Conservation (phyloP, 2,797 vertebrate species). For the Labroides dimidiatus region DNA sequence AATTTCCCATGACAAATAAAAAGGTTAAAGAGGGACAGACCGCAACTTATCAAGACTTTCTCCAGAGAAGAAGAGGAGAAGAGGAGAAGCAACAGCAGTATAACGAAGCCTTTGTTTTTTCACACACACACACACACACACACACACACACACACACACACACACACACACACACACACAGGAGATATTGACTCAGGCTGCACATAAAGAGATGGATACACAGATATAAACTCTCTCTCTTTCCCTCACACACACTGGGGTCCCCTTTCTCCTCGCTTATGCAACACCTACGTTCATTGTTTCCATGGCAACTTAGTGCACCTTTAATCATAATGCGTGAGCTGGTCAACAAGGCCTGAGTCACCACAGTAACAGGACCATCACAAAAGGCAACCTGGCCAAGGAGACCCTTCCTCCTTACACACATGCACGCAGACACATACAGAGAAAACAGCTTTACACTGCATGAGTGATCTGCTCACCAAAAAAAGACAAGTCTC, state of each 20-base stretch:
- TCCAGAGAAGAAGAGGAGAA: not conserved
- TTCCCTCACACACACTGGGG: not conserved
- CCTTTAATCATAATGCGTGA: constrained; percentile 47
- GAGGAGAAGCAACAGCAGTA: not conserved
- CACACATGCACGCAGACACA: constrained; percentile 8
- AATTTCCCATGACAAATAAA: not conserved
- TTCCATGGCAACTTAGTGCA: constrained; percentile 42
- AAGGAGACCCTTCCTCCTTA: not conserved
- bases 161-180: no score
- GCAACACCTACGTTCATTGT: constrained; percentile 47
- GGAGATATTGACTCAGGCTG: not conserved
- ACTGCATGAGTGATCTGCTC: not conserved
- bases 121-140: constrained; percentile 5
- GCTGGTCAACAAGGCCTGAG: constrained; percentile 39
- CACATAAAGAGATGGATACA: not conserved
- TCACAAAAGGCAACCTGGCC: not conserved
- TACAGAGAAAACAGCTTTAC: not conserved
- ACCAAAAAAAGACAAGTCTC: not conserved
- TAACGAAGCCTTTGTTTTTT: constrained; percentile 1
- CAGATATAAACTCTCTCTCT: not conserved
- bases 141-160: not conserved
- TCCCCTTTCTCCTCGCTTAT: constrained; percentile 34
- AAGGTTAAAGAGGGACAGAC: constrained; percentile 1
- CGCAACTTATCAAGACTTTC: constrained; percentile 1
- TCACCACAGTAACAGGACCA: constrained; percentile 40